These are phyloP conservation scores for Cepaea nemoralis DNA, from an alignment of 1,140 invertebrate genomes.

Conservation along the genomic window DNA sequence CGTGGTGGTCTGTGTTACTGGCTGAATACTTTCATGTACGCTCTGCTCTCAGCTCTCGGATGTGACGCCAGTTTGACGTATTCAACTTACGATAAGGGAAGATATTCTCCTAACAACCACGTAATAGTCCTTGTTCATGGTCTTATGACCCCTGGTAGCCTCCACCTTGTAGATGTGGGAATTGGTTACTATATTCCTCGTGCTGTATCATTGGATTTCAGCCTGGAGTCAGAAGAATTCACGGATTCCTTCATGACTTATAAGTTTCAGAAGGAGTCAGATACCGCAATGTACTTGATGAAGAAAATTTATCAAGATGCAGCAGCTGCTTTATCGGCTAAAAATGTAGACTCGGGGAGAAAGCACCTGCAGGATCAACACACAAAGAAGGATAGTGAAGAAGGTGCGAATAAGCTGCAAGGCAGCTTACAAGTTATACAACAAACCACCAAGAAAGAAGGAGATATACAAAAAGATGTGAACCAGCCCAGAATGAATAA, in stretches of 20 bases:
- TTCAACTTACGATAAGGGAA: not conserved
- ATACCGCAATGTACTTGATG: not conserved
- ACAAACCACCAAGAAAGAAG: not conserved
- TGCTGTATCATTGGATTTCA: not conserved
- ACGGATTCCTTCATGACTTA: slow-evolving; percentile 1
- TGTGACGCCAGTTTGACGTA: not conserved
- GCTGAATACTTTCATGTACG: not conserved
- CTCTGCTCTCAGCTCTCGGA: not conserved
- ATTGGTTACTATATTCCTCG: not conserved
- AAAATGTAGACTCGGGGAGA: not conserved
- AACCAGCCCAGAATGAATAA: too few species aligned
- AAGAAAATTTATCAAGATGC: not conserved
- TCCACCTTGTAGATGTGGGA: slow-evolving; percentile 3
- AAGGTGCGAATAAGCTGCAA: not conserved
- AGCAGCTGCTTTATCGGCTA: not conserved
- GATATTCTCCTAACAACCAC: not conserved
- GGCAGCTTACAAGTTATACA: not conserved
- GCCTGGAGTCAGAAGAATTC: not conserved
- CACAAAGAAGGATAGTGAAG: not conserved
- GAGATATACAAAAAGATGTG: not conserved
- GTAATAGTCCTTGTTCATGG: not conserved
- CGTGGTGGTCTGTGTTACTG: slow-evolving; percentile 2
- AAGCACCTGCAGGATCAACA: not conserved
- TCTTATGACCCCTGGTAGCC: not conserved
- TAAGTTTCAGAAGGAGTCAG: not conserved